Evolutionary conservation across 1,140 invertebrate genomes (phyloP), one percentile per base, ranked within the genome.

Genomic region (Caenorhabditis tropicalis): DNA sequence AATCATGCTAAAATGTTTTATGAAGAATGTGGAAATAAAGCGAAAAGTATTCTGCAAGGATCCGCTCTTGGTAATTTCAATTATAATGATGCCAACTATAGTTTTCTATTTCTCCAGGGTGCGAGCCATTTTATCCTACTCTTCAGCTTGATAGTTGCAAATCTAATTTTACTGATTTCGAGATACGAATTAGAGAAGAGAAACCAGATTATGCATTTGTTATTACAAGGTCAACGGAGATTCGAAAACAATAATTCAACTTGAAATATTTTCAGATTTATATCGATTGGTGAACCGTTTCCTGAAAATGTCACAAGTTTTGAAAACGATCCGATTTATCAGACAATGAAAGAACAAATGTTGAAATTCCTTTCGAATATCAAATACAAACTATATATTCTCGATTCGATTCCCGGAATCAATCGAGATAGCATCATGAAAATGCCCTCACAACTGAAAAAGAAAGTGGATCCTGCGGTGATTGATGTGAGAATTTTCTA

Each of bases 181-280:
- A 74, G n/a, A n/a, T 24, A 27, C 33, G 36, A 7, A 74, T 74
- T 21, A 12, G 65, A 10, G 21, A 74, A 9, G 65, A 74, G n/a
- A 74, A 74, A 43, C 65, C 65, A 10, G 65, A 74, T 46, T 74
- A 43, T n/a, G 65, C 65, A 24, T 74, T 74, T 12, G 43, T 74
- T 24, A 43, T 74, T n/a, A 74, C 65, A 1, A 39, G 65, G 65
- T 74, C 12, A 6, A 43, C 5, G 12, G 12, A 6, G 5, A 12
- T 12, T 5, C 39, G 12, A 6, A 12, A 43, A 43, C 39, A n/a
- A n/a, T n/a, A 6, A 6, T 43, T 43, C 12, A 29, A 15, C 0
- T 9, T 0, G 6, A 36, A 27, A 10, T 27, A 27, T 56, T 16
- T 56, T 10, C 24, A 56, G 58, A 65, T 65, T 19, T 31, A 65